Evolutionary conservation across 2,113 vertebrate genomes (phyloP).

Genomic region (Mus pahari): DNA sequence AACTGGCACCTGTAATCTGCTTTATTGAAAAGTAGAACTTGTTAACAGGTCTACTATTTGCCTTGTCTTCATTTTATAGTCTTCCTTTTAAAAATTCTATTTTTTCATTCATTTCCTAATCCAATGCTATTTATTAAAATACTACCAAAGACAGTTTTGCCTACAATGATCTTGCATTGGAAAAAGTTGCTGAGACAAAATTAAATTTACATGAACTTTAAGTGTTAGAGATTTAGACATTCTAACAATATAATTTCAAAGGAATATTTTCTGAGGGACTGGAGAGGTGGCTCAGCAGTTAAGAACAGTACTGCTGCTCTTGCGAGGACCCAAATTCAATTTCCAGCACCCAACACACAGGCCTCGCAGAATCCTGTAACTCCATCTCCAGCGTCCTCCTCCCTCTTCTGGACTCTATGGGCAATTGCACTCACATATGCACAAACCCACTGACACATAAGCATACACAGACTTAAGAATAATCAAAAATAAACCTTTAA

Average conservation of each 20-base stretch:
- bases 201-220: background rate
- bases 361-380: background rate
- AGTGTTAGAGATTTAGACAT: background rate
- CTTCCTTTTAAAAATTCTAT: background rate
- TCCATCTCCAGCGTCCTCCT: background rate
- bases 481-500: background rate
- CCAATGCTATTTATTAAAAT: background rate
- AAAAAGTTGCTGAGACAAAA: conserved; percentile 34
- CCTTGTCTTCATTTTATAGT: background rate
- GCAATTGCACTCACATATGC: background rate
- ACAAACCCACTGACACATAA: background rate
- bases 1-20: background rate
- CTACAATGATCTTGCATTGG: background rate
- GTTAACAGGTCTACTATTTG: background rate
- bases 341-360: background rate
- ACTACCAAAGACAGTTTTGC: background rate
- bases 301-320: background rate
- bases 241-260: background rate
- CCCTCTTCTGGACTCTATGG: background rate
- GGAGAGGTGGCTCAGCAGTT: background rate
- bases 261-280: background rate
- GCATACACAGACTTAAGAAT: too few species aligned
- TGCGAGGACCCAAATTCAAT: background rate
- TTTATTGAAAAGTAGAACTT: background rate
- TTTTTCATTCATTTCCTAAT: background rate